Base-by-base conservation (phyloP, 2,888 invertebrate genomes). In the Nemurella pictetii region DNA sequence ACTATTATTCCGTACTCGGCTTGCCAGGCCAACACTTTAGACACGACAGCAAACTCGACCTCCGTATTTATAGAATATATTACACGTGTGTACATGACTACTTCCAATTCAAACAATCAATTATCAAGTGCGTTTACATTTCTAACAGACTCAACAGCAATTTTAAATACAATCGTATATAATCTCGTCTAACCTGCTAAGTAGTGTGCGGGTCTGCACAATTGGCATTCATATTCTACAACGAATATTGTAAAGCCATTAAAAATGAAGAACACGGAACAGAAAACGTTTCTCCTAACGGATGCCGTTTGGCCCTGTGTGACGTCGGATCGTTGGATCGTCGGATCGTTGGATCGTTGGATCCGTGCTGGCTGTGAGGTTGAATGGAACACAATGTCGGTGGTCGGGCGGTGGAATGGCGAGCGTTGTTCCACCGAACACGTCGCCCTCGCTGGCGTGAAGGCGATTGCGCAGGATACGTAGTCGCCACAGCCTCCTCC, bases 161-260 rank as follows among this genome's bases (percentile, higher is more conserved):
- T 5, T 29, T 9, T 3, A 27, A 26, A 20, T 75, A 75, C 27
- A 27, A 27, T 55, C 55, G 55, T 55, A 55, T 55, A 55, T 55
- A 2, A 20, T 55, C 20, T 55, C 55, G 55, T 7, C 55, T 55
- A 55, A 55, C 55, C 9, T 55, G 9, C 55, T 27, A 27, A n/a
- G 75, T 75, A 75, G 28, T 28, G 75, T 75, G 26, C 5, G 75
- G n/a, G 75, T 28, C 27, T 25, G 28, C 75, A 75, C 80, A 35
- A 30, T 27, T 82, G 82, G 82, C 82, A 36, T 72, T 27, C 82
- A 82, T 82, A 82, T 82, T 82, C 82, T 82, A 82, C 82, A 82
- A 82, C 82, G 82, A 82, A 82, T 82, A 55, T 30, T 35, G 82
- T 82, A 29, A 82, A 55, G 82, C 82, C 55, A 80, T 30, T 55